Evolutionary conservation across 2,113 vertebrate genomes (phyloP).

Genomic region (Pituophis catenifer): DNA sequence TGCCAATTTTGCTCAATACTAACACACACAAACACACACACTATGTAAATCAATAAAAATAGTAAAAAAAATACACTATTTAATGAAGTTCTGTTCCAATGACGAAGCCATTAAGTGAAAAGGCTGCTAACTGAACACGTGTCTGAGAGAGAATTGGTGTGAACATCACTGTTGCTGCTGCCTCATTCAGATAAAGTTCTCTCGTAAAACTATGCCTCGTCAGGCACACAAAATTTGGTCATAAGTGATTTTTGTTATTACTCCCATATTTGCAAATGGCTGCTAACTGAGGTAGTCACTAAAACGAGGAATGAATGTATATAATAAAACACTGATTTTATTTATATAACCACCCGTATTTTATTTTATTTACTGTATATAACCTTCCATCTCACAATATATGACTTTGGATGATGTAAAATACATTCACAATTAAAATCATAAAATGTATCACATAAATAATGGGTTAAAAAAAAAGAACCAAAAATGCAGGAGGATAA

Average conservation of each 20-base stretch:
- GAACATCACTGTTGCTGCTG: neutral
- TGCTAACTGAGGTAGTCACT: neutral
- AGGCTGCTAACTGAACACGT: neutral
- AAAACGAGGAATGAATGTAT: neutral
- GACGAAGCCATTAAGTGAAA: neutral
- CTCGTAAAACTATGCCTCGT: neutral
- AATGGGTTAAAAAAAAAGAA: neutral
- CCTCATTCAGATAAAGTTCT: neutral
- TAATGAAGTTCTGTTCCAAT: neutral
- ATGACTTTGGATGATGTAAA: neutral
- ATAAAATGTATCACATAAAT: neutral
- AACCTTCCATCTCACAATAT: neutral
- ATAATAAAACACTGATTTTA: neutral
- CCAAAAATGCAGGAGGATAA: neutral
- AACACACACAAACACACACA: neutral
- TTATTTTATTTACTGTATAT: neutral
- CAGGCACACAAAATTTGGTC: neutral
- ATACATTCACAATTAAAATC: neutral
- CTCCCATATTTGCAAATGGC: neutral
- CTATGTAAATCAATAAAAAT: neutral
- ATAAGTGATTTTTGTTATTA: neutral
- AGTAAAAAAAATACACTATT: neutral
- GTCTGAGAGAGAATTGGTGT: neutral
- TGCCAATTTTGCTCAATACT: neutral
- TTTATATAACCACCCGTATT: neutral